A percentile compares a stretch with the other conserved stretches of the same genome.
Conservation (phyloP, 1,140 invertebrate genomes). For the Andricus grossulariae region DNA sequence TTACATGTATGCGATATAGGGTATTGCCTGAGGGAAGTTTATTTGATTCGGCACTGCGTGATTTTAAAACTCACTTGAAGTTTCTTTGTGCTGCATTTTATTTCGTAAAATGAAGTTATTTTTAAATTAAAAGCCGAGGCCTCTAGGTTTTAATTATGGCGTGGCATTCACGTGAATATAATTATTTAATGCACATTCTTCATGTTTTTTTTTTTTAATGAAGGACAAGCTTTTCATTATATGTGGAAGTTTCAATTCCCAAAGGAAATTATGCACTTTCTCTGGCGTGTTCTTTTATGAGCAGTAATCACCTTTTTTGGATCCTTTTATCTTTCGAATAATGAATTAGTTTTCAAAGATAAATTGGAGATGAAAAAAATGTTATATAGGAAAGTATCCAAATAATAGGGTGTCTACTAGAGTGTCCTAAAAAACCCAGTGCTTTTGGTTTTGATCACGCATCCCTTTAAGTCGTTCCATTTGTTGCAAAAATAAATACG, state of each 20-base stretch:
- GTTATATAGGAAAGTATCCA: too few relatives aligned
- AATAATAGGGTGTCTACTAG: too few relatives aligned
- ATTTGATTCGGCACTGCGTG: neutral
- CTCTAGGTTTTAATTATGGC: neutral
- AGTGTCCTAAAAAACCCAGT: too few relatives aligned
- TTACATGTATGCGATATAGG: neutral
- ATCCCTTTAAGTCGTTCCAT: too few relatives aligned
- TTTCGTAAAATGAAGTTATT: too few relatives aligned
- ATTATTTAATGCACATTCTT: slow-evolving; percentile 9
- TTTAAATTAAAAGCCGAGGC: too few relatives aligned
- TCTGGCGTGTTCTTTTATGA: slow-evolving; percentile 2
- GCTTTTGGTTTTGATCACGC: too few relatives aligned
- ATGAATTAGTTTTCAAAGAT: neutral
- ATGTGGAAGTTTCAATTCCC: slow-evolving; percentile 6
- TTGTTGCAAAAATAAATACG: too few relatives aligned
- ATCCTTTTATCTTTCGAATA: neutral
- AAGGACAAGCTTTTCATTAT: slow-evolving; percentile 3
- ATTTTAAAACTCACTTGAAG: too few relatives aligned
- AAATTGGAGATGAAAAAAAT: neutral
- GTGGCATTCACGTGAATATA: neutral
- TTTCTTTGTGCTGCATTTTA: too few relatives aligned
- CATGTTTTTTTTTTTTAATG: neutral
- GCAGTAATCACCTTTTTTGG: neutral
- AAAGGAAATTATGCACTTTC: slow-evolving; percentile 20
- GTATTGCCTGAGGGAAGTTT: neutral